phyloP scores from a whole-genome alignment of 2,888 invertebrate genomes.

The Globia sparganii region DNA sequence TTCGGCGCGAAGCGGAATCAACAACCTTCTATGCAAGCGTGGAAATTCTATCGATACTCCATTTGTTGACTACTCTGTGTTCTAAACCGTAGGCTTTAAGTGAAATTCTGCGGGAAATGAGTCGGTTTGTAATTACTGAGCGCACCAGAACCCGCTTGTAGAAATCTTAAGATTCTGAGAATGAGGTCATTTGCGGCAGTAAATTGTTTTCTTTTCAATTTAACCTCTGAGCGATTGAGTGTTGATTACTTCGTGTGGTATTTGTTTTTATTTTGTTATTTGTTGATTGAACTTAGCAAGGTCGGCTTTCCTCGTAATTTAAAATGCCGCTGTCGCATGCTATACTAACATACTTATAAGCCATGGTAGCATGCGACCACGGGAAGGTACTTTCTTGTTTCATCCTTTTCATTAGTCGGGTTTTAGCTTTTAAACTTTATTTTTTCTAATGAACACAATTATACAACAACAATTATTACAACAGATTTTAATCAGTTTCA shows the following conservation, averaged over 20 bases:
- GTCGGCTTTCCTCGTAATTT: neutral
- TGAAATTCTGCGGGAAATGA: constrained; percentile 59
- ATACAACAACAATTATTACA: neutral
- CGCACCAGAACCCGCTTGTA: constrained; percentile 34
- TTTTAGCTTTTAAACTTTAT: no score
- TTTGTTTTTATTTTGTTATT: constrained; percentile 28
- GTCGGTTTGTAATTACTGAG: constrained; percentile 56
- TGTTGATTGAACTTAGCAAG: neutral
- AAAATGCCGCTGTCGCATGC: no score
- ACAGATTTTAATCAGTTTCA: neutral
- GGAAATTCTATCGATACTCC: neutral
- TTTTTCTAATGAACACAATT: neutral
- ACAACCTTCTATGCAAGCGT: neutral
- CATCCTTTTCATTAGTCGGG: no score
- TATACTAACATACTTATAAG: no score
- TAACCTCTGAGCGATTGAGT: constrained; percentile 19
- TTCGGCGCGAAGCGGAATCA: neutral
- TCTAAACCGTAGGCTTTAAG: constrained; percentile 45
- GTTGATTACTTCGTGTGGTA: constrained; percentile 16
- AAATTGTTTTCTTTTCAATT: constrained; percentile 54
- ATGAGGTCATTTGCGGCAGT: constrained; percentile 46
- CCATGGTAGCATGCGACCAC: no score
- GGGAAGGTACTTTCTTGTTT: no score
- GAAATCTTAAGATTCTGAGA: constrained; percentile 44
- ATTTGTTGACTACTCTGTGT: constrained; percentile 13